Percentiles rank a stretch among this genome's conserved stretches.
phyloP scores from a whole-genome alignment of 2,888 invertebrate species.

The Melanostoma mellinum region DNA sequence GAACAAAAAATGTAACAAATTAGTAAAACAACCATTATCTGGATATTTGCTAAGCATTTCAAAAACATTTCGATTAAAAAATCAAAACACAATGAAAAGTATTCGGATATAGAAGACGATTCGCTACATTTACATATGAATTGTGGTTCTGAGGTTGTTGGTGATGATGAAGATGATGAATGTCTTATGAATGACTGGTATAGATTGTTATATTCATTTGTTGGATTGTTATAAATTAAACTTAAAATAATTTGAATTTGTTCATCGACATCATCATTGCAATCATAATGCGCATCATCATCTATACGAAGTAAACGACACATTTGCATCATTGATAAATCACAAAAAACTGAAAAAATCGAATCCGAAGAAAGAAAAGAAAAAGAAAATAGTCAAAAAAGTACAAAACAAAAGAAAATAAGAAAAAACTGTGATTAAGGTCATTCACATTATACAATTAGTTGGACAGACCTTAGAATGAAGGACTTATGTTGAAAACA shows the following conservation, averaged over 20 bases:
- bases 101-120: constrained; percentile 20
- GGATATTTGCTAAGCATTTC: constrained; percentile 37
- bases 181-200: constrained; percentile 59
- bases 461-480: too few species aligned
- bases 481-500: too few species aligned
- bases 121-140: constrained; percentile 2
- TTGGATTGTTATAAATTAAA: constrained; percentile 46
- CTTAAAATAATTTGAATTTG: constrained; percentile 16
- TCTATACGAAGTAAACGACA: constrained; percentile 34
- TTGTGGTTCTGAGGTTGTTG: constrained; percentile 23
- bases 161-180: constrained; percentile 16
- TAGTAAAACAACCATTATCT: constrained; percentile 55
- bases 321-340: constrained; percentile 61
- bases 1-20: constrained; percentile 49
- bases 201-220: constrained; percentile 44
- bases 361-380: constrained; percentile 56
- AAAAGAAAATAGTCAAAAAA: constrained; percentile 48
- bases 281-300: constrained; percentile 46
- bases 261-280: constrained; percentile 22
- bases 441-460: neutral
- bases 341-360: constrained; percentile 72
- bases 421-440: constrained; percentile 4
- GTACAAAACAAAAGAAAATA: constrained; percentile 35
- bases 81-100: constrained; percentile 21
- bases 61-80: constrained; percentile 25